Conservation (phyloP, 1,140 invertebrate species). For the Drosophila micromelanica region DNA sequence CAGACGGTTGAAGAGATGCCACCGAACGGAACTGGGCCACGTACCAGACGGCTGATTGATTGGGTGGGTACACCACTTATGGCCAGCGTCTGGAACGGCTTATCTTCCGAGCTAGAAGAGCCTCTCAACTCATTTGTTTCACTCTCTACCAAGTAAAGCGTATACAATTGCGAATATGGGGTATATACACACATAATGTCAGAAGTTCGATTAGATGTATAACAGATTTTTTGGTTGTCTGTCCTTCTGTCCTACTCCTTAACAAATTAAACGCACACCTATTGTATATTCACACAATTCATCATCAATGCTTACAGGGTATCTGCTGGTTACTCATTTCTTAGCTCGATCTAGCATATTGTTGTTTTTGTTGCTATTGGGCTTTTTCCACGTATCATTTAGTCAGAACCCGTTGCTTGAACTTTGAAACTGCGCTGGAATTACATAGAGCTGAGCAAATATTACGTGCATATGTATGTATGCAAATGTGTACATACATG, state of each 20-base stretch:
- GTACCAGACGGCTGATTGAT: slow-evolving; percentile 36
- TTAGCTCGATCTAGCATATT: neutral
- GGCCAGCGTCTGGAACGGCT: slow-evolving; percentile 20
- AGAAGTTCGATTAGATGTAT: too few relatives aligned
- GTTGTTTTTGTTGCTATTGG: neutral
- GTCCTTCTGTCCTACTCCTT: too few relatives aligned
- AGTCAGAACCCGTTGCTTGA: slow-evolving; percentile 17
- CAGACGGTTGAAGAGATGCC: neutral
- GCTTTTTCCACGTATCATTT: slow-evolving; percentile 2
- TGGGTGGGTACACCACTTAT: slow-evolving; percentile 5
- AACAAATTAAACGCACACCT: too few relatives aligned
- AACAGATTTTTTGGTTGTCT: too few relatives aligned
- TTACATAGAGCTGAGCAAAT: slow-evolving; percentile 50
- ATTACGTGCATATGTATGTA: slow-evolving; percentile 41
- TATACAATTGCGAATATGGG: too few relatives aligned
- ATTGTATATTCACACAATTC: too few relatives aligned
- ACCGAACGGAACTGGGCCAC: slow-evolving; percentile 20
- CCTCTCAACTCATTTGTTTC: neutral
- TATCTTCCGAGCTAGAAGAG: slow-evolving; percentile 5
- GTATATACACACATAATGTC: too few relatives aligned
- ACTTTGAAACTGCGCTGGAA: slow-evolving; percentile 29
- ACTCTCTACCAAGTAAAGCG: too few relatives aligned
- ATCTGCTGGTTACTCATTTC: neutral
- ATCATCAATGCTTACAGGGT: neutral
- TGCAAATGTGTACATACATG: too few relatives aligned